These are phyloP conservation scores for Sepiola atlantica DNA, from an alignment of 2,888 invertebrate species.

Conservation along the genomic window DNA sequence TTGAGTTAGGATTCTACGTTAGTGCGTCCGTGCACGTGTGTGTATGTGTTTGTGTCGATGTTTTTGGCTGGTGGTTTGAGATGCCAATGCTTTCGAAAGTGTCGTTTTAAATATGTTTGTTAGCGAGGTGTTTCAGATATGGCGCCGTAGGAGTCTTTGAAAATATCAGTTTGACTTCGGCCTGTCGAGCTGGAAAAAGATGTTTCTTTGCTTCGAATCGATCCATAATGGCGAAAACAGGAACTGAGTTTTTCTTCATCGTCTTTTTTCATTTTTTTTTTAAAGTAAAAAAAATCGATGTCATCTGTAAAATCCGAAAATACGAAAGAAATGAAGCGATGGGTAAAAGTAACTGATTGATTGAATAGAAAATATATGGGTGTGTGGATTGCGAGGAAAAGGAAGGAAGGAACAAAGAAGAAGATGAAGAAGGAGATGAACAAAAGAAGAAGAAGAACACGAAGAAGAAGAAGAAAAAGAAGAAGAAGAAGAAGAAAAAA, in stretches of 20 bases:
- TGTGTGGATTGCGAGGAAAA: neutral
- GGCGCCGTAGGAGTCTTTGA: neutral
- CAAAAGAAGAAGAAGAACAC: too few relatives aligned
- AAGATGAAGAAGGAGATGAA: too few relatives aligned
- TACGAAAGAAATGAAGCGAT: neutral
- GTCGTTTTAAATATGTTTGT: neutral
- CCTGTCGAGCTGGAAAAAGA: slow-evolving; percentile 32
- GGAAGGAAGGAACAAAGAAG: neutral
- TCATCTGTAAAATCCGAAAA: neutral
- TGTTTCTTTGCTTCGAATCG: neutral
- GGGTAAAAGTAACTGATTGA: neutral
- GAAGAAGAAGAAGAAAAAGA: too few relatives aligned
- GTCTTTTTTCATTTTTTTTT: too few relatives aligned
- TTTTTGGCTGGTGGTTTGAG: neutral
- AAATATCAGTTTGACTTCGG: slow-evolving; percentile 7
- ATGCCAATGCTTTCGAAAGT: neutral
- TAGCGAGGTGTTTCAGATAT: neutral
- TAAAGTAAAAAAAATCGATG: neutral
- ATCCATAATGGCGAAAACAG: slow-evolving; percentile 32
- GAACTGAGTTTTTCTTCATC: neutral
- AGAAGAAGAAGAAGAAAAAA: too few relatives aligned
- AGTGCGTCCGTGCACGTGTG: neutral
- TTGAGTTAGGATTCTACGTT: too few relatives aligned
- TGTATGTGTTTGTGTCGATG: neutral
- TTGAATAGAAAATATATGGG: neutral